These are phyloP conservation scores for Myxocyprinus asiaticus DNA, from an alignment of 2,113 vertebrate genomes.

Conservation along the genomic window DNA sequence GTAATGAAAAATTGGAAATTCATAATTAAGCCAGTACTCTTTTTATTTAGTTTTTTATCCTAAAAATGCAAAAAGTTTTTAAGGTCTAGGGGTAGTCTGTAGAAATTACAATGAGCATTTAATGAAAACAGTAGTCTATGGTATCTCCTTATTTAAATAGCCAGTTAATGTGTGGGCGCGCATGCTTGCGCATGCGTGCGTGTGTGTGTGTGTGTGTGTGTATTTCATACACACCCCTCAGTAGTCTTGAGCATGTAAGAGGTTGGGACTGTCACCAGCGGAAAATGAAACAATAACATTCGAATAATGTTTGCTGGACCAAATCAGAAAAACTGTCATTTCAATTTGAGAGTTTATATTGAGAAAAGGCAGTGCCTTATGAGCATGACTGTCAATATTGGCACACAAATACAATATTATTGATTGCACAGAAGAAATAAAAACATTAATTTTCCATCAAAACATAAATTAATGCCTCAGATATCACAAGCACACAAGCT, in stretches of 20 bases:
- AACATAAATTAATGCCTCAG: neutral
- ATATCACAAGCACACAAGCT: neutral
- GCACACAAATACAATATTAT: no score
- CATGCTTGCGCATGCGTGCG: neutral
- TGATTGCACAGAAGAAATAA: neutral
- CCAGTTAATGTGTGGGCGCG: no score
- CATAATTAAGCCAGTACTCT: no score
- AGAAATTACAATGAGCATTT: no score
- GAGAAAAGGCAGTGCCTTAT: constrained; percentile 70
- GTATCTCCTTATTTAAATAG: no score
- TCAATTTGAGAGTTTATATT: constrained; percentile 63
- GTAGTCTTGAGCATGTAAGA: neutral
- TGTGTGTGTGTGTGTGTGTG: constrained; percentile 19
- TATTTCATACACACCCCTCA: neutral
- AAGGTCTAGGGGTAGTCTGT: no score
- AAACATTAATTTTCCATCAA: constrained; percentile 68
- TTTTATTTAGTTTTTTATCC: no score
- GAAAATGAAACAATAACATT: constrained; percentile 58
- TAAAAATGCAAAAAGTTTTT: no score
- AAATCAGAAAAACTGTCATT: constrained; percentile 66
- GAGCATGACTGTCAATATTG: constrained; percentile 62
- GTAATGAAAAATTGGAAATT: no score
- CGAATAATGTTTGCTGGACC: constrained; percentile 65
- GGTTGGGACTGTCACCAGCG: constrained; percentile 66
- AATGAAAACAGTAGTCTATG: no score